Evolutionary conservation across 2,113 vertebrate genomes (phyloP), one percentile per base, ranked within the genome.

Genomic region (human): DNA sequence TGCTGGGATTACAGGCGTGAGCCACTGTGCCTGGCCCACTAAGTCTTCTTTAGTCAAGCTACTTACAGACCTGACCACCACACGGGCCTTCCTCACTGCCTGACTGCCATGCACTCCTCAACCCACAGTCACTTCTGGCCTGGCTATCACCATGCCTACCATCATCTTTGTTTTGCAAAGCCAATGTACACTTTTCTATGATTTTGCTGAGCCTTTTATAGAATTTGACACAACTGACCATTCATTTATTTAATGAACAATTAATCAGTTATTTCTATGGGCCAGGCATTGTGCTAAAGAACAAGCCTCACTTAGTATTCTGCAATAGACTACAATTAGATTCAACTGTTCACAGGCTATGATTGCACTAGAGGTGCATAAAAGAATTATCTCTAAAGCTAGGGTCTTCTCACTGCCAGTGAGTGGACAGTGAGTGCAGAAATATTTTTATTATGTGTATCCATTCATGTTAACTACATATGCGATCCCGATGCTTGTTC

Each of bases 401-500:
- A 68, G 72, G 64, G 38, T 75, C 38, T 85, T 95, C 84, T 89
- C 55, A 61, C 48, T 78, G 90, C 25, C 50, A 79, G 72, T 48
- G 61, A 76, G 17, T 16, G 23, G 11, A 7, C 0, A 1, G 90
- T 78, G 66, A 90, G 38, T 17, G 20, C 59, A 87, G 92, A 73
- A 59, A 27, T 50, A 30, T 35, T 97, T 96, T 85, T 85, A 83
- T 96, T 92, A 75, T 1, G 2, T 17, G 20, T 48, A 92, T 90
- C 76, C 80, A 85, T 90, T 75, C 57, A 25, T 32, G 40, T 57
- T 95, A 93, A 95, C 68, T 76, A 80, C 8, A 55, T 43, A 43
- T 96, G 84, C 81, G 66, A 57, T n/a, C 73, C 86, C 70, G 95
- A 96, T 83, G 86, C 57, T 59, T 18, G 35, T 55, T 96, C 80